Base-by-base conservation (phyloP, 2,888 invertebrate genomes). In the Sepiola atlantica region DNA sequence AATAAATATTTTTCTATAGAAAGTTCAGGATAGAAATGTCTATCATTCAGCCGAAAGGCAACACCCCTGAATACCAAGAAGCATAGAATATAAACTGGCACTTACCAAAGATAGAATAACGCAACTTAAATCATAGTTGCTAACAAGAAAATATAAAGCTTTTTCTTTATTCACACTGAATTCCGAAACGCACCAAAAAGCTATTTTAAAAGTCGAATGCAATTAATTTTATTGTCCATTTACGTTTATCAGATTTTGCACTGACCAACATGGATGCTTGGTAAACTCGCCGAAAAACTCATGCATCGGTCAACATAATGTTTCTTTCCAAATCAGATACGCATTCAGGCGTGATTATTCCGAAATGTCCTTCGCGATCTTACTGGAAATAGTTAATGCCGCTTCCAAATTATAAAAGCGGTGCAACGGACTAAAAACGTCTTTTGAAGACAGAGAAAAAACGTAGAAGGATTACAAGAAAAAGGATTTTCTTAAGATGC, bases 301-400 rank as follows among this genome's bases (percentile, higher is more conserved):
- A 77, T 77, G 77, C 77, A 77, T 77, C 77, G 77, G 77, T 77
- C 77, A 77, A 77, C 77, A 77, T 16, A 32, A 77, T 77, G n/a
- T 77, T 32, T 4, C n/a, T 18, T 77, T 77, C n/a, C 32, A 77
- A 77, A 77, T 77, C 77, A 77, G 77, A n/a, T 32, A 77, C 10
- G 77, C 77, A 77, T 32, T 77, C n/a, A 77, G 16, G 77, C 77
- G 32, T 77, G n/a, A 77, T 77, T 77, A 32, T 77, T 77, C 77
- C n/a, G 16, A 77, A 77, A n/a, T 32, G 77, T 77, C 77, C 77
- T 32, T 77, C 77, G n/a, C n/a, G 18, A 77, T 77, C n/a, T 32
- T 16, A 18, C 77, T 32, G 32, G n/a, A 77, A 77, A 77, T 77
- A 77, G 77, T 77, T 32, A 77, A 77, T n/a, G 0, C 77, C 16